These are phyloP conservation scores for Garrulus glandarius DNA, from an alignment of 2,797 vertebrate species.

Conservation along the genomic window DNA sequence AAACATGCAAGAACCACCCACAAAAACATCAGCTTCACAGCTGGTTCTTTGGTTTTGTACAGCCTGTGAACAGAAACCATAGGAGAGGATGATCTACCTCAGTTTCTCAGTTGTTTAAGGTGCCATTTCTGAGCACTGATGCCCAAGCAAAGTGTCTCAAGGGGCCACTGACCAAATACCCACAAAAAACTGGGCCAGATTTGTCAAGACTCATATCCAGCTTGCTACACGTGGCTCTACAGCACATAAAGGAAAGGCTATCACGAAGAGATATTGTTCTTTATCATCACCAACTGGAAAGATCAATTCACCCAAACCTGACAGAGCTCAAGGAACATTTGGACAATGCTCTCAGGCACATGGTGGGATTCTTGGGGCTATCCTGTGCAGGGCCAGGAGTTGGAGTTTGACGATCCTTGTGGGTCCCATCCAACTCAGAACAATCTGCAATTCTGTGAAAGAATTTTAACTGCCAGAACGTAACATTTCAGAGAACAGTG, in stretches of 20 bases:
- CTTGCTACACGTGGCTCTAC: background rate
- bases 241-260: background rate
- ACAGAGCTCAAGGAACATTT: background rate
- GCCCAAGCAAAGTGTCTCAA: background rate
- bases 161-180: background rate
- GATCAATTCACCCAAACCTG: background rate
- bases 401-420: background rate
- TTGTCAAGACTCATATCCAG: background rate
- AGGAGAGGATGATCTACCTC: background rate
- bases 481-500: background rate
- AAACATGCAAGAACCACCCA: background rate
- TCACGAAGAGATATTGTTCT: background rate
- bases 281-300: background rate
- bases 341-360: background rate
- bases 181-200: background rate
- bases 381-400: background rate
- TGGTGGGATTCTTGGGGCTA: background rate
- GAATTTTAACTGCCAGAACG: background rate
- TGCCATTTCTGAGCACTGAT: background rate
- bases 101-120: background rate
- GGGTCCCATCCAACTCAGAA: background rate
- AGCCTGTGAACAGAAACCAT: background rate
- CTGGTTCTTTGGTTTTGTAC: background rate
- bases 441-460: background rate
- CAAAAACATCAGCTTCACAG: background rate